phyloP scores from a whole-genome alignment of 2,797 vertebrate species.

The Gorsachius magnificus region DNA sequence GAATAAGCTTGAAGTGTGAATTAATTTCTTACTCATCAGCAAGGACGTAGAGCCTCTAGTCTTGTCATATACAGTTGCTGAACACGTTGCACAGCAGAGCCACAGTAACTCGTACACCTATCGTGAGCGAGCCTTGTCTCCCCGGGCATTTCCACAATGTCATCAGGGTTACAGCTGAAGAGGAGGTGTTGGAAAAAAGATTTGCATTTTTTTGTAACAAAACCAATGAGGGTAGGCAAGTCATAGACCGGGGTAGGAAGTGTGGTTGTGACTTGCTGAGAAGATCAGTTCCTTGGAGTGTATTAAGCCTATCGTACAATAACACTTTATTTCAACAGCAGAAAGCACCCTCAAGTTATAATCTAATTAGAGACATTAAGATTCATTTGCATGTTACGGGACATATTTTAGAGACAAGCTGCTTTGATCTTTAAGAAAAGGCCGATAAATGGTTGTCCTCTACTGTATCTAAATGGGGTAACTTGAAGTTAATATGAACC shows the following conservation, averaged over 20 bases:
- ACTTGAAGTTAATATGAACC: slow-evolving; percentile 37
- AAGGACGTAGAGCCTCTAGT: neutral
- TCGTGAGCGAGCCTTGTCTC: neutral
- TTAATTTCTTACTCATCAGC: slow-evolving; percentile 16
- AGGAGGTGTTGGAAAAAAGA: neutral
- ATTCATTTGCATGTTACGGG: slow-evolving; percentile 38
- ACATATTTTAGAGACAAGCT: slow-evolving; percentile 33
- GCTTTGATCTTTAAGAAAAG: slow-evolving; percentile 64
- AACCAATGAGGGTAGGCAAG: neutral
- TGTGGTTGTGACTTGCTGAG: neutral
- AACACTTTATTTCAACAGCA: slow-evolving; percentile 9
- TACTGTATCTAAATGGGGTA: slow-evolving; percentile 53
- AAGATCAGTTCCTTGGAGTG: neutral
- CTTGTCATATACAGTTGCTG: neutral
- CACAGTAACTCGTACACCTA: neutral
- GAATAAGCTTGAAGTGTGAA: neutral
- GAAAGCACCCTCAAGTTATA: slow-evolving; percentile 38
- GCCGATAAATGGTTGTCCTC: neutral
- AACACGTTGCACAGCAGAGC: neutral
- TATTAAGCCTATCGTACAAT: neutral
- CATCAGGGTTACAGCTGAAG: neutral
- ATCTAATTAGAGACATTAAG: slow-evolving; percentile 50
- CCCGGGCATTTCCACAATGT: fast-evolving
- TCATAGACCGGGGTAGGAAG: neutral
- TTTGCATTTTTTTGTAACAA: neutral